Base-by-base conservation (phyloP, 2,888 invertebrate genomes). In the Allacma fusca region DNA sequence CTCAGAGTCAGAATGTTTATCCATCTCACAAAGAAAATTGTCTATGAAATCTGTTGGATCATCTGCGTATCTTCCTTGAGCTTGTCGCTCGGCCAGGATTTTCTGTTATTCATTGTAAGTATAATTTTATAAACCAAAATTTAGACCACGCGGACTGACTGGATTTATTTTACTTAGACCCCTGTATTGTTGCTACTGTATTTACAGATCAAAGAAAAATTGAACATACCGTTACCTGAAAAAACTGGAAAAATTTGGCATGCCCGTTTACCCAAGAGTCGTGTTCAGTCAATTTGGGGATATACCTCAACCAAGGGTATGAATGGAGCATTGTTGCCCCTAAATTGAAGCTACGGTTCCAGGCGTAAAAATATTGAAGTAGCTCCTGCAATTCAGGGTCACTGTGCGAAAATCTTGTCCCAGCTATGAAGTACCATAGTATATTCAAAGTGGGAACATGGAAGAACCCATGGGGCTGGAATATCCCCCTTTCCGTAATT, bases 371-470 rank as follows among this genome's bases (percentile, higher is more conserved):
- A 44, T 69, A 74, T 23, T 68, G 67, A 24, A 78, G 73, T 7
- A 78, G 59, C 21, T 26, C 50, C 13, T 24, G 26, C 5, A 78
- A 12, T 28, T 62, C 16, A 1, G 65, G 59, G 50, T 78, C 78
- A 23, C 74, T 68, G 9, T 67, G 24, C 16, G 28, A 26, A 21
- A 78, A 74, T 1, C 69, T 24, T 2, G 68, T 24, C 1, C 73
- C 68, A 4, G 78, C 78, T 12, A 78, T 69, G 0, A 78, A 23
- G 5, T 69, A 68, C 78, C 78, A 78, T 2, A 78, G 34, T 40
- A 78, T 73, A 29, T 78, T 78, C 1, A 74, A 29, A 7, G 74
- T 78, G 5, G 78, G 78, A 16, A 69, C 5, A 67, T 78, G 74
- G 29, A 78, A 78, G 44, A 76, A 62, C 0, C 76, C 70, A 50